A percentile compares a stretch with the other conserved stretches of the same genome.
phyloP scores from a whole-genome alignment of 2,888 invertebrate genomes.

The Caenorhabditis imperialis region DNA sequence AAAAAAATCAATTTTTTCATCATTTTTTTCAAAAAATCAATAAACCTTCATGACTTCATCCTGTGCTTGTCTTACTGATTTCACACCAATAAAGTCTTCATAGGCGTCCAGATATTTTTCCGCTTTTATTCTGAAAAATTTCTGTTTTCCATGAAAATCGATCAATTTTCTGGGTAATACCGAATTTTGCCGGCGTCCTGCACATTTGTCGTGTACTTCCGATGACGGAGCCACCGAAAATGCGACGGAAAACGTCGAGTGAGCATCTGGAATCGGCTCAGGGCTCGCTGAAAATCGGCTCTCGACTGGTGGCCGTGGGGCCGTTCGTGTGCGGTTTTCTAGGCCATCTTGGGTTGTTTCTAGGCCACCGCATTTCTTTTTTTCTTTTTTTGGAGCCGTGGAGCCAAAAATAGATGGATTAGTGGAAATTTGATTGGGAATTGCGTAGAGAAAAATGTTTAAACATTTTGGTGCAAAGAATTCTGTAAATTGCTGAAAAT shows the following conservation, averaged over 20 bases:
- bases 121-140: conserved; percentile 45
- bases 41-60: conserved; percentile 82
- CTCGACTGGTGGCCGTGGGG: conserved; percentile 10
- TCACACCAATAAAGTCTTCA: conserved; percentile 83
- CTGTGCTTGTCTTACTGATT: conserved; percentile 86
- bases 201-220: conserved; percentile 26
- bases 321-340: conserved; percentile 1
- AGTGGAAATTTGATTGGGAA: too few species aligned
- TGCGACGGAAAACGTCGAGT: conserved; percentile 21
- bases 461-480: too few species aligned
- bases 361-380: neutral
- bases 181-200: conserved; percentile 31
- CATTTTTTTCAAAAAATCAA: neutral
- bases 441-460: too few species aligned
- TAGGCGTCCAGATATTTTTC: conserved; percentile 62
- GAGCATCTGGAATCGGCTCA: conserved; percentile 12
- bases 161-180: neutral
- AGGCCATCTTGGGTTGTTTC: conserved; percentile 1
- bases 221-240: conserved; percentile 18
- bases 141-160: too few species aligned
- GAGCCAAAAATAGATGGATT: too few species aligned
- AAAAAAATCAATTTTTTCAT: neutral
- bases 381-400: too few species aligned
- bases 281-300: neutral
- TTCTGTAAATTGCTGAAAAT: too few species aligned